These are phyloP conservation scores for Parazoanthus swiftii DNA, from an alignment of 92 coral and sea anemone genomes.

Conservation along the genomic window DNA sequence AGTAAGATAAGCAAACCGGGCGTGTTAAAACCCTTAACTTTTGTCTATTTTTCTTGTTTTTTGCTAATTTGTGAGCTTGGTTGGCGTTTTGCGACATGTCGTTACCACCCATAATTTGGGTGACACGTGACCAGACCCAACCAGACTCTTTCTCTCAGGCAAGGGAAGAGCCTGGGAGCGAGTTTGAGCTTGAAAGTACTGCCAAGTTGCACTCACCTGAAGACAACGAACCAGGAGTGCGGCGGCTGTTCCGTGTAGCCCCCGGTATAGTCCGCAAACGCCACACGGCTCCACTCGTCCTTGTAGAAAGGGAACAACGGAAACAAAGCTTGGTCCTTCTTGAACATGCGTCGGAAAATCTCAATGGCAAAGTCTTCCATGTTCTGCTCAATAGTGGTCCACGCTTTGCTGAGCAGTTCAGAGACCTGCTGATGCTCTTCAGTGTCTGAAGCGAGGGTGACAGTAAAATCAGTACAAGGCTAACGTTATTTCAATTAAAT, in stretches of 20 bases:
- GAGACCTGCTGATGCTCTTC: constrained; percentile 83
- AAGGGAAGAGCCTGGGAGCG: no score
- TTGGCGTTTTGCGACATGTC: no score
- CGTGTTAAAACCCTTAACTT: no score
- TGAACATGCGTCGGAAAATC: constrained; percentile 91
- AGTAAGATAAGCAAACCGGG: no score
- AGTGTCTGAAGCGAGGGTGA: constrained; percentile 54
- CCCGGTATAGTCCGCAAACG: constrained; percentile 81
- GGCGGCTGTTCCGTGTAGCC: constrained; percentile 90
- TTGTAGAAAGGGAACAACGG: constrained; percentile 88
- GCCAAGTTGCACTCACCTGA: constrained; percentile 61
- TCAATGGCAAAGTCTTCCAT: constrained; percentile 86
- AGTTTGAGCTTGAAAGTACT: no score
- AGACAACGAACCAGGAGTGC: constrained; percentile 95
- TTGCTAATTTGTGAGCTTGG: no score
- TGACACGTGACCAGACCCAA: no score
- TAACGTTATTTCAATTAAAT: no score
- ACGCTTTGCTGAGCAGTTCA: constrained; percentile 75
- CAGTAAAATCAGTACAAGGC: not conserved
- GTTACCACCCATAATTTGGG: no score
- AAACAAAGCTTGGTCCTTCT: constrained; percentile 75
- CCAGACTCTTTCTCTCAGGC: no score
- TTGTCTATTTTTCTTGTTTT: no score
- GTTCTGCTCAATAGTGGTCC: constrained; percentile 81
- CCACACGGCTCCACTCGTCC: constrained; percentile 97